Conservation (phyloP, 2,113 vertebrate genomes). For the Xyliphius kryptos region DNA sequence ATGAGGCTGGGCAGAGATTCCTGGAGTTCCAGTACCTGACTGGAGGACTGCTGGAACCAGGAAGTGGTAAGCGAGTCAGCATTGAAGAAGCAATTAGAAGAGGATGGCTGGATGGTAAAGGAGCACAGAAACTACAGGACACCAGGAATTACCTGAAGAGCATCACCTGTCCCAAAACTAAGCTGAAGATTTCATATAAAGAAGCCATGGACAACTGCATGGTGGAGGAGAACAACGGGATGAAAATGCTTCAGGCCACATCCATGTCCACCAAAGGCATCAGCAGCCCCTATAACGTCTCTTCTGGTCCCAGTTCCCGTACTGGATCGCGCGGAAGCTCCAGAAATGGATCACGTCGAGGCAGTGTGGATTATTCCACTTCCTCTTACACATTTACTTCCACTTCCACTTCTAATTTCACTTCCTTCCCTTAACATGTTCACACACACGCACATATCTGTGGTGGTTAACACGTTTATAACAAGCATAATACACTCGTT, state of each 20-base stretch:
- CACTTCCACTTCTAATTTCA: too few species aligned
- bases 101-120: slow-evolving; percentile 79
- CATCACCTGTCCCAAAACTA: slow-evolving; percentile 95
- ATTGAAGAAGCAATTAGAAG: slow-evolving; percentile 86
- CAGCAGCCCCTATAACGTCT: slow-evolving; percentile 92
- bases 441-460: too few species aligned
- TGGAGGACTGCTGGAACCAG: slow-evolving; percentile 84
- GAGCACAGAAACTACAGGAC: slow-evolving; percentile 86
- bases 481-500: too few species aligned
- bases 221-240: slow-evolving; percentile 88
- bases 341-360: slow-evolving; percentile 74
- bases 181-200: slow-evolving; percentile 95
- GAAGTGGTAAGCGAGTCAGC: slow-evolving; percentile 68
- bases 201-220: slow-evolving; percentile 91
- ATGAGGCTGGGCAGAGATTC: slow-evolving; percentile 92
- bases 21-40: slow-evolving; percentile 93
- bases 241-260: slow-evolving; percentile 89
- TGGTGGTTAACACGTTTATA: too few species aligned
- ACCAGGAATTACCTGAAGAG: slow-evolving; percentile 76
- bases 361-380: slow-evolving; percentile 89
- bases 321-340: slow-evolving; percentile 69
- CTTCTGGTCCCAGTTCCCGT: slow-evolving; percentile 80
- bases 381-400: slow-evolving; percentile 60
- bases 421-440: too few species aligned
- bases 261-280: slow-evolving; percentile 91